Conservation (phyloP, 2,113 vertebrate genomes). For the Corythoichthys intestinalis region DNA sequence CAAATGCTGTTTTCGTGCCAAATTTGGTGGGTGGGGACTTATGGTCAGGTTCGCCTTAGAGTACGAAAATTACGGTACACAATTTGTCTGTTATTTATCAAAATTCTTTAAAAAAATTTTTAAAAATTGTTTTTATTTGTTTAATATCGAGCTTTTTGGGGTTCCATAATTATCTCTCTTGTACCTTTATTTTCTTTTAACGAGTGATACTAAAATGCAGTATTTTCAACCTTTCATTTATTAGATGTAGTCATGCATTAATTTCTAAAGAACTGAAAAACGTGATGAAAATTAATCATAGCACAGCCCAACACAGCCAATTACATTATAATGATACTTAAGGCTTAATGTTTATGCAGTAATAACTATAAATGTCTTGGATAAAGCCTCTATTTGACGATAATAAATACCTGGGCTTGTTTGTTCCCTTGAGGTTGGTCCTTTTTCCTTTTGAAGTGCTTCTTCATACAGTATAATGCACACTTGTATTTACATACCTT, state of each 20-base stretch:
- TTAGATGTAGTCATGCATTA: not conserved
- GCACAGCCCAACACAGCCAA: slow-evolving; percentile 1
- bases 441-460: slow-evolving; percentile 5
- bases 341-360: slow-evolving; percentile 18
- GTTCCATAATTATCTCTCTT: not conserved
- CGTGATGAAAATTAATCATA: not conserved
- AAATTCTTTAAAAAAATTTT: too few species aligned
- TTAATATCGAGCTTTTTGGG: too few species aligned
- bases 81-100: too few species aligned
- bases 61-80: too few species aligned
- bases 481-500: too few species aligned
- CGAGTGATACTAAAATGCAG: not conserved
- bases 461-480: slow-evolving; percentile 7
- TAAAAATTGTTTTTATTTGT: too few species aligned
- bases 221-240: not conserved
- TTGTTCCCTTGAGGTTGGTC: slow-evolving; percentile 12
- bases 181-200: not conserved
- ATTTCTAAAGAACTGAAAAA: not conserved
- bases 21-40: too few species aligned
- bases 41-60: too few species aligned
- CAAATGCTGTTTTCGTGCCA: too few species aligned
- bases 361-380: not conserved
- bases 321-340: slow-evolving; percentile 2
- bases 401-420: slow-evolving; percentile 16
- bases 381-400: slow-evolving; percentile 9